Evolutionary conservation across 2,797 vertebrate species (phyloP), one percentile per base, ranked within the genome.

Genomic region (Platyrinchus mystaceus): DNA sequence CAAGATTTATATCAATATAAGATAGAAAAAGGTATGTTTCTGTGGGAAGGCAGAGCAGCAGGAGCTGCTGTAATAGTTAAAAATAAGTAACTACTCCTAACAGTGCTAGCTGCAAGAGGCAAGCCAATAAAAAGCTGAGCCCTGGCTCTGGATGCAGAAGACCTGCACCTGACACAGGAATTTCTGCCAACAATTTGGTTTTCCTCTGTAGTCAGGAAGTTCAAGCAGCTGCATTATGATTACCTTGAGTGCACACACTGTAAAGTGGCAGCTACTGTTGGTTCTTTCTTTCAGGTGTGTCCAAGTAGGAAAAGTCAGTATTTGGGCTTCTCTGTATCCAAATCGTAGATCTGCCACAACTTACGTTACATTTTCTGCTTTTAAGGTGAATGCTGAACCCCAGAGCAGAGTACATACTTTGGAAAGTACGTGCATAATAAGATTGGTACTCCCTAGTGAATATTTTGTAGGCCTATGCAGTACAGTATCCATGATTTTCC

Each of bases 151-250:
- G 55, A 34, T 8, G 7, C 59, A 87, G 44, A 63, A 86, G 62
- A 68, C 41, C 44, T 77, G 75, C 87, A 91, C 90, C 95, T 93
- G 88, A 93, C 59, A 41, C 21, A 39, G 56, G 86, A 91, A 79
- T 88, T 95, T 70, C 74, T 93, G 88, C 93, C 80, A 93, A 5
- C n/a, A 71, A 27, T 81, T 88, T 84, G 90, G 43, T 73, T 94
- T 96, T 90, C 63, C 43, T 49, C 2, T 74, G n/a, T 6, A 50
- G 62, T 55, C 83, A 76, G 94, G 77, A 94, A 93, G 77, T 73
- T 70, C 23, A 50, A 69, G 73, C 77, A 93, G 87, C 79, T 95
- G 87, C 64, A 14, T 47, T 52, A 41, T 23, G 16, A 47, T 70
- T 73, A 34, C 70, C 36, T 47, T 43, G 47, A 80, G 92, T 44